Conservation (phyloP, 1,140 invertebrate genomes). For the Rhagoletis zephyria region DNA sequence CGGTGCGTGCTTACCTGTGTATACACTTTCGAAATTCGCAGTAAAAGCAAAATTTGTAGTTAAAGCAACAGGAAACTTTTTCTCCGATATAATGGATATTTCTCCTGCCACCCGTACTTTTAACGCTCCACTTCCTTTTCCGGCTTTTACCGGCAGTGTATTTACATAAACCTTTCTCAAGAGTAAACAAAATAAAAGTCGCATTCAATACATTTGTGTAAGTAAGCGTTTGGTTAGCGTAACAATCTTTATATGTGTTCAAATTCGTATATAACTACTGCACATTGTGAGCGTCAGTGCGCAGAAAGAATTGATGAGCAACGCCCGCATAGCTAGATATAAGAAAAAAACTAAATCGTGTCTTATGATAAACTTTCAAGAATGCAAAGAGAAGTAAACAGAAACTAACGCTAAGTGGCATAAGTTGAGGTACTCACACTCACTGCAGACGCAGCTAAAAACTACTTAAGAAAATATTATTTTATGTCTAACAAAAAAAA, state of each 20-base stretch:
- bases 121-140: conserved; percentile 19
- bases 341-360: not conserved
- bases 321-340: not conserved
- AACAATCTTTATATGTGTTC: too few species aligned
- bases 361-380: not conserved
- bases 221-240: not conserved
- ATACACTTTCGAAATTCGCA: too few species aligned
- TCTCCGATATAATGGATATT: not conserved
- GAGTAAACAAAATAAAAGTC: conserved; percentile 42
- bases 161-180: not conserved
- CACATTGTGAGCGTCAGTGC: not conserved
- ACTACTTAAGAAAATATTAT: not conserved
- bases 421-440: not conserved
- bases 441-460: not conserved
- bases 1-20: too few species aligned
- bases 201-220: conserved; percentile 5
- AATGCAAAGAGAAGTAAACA: not conserved
- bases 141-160: not conserved
- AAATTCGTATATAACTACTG: not conserved
- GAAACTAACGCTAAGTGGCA: not conserved
- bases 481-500: not conserved
- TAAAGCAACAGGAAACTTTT: too few species aligned
- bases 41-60: too few species aligned
- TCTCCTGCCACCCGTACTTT: too few species aligned
- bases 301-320: not conserved